Base-by-base conservation (phyloP, 2,113 vertebrate species). In the Australoheros scitulus region DNA sequence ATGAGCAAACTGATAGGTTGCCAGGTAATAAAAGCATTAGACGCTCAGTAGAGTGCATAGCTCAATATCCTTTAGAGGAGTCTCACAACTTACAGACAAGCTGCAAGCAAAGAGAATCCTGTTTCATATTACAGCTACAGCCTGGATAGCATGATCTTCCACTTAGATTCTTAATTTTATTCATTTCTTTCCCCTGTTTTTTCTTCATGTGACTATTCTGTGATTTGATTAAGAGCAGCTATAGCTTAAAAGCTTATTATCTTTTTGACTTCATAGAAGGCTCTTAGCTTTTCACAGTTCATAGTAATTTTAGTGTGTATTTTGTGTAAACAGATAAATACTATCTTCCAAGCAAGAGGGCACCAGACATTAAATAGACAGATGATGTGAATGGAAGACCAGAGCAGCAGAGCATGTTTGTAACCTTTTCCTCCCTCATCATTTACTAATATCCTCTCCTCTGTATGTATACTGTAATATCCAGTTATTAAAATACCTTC, bases 1-100 rank as follows among this genome's bases (percentile, higher is more conserved):
- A 32, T 24, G 6, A 76, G 78, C 78, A 85, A 68, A 86, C 63
- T 84, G 60, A 80, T 61, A 11, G 56, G 81, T 60, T 83, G 72
- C 78, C 87, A 81, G 79, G 80, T 89, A 83, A 92, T 90, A 91
- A 91, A 90, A 87, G 77, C 81, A 64, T 76, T 76, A 59, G 72
- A 82, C 75, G 79, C 10, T 83, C 47, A 36, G 77, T 11, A 52
- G 58, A 84, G 58, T 77, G 80, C 70, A 79, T 36, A 77, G 80
- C 79, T 87, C 85, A 81, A 88, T 83, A 61, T 24, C 76, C 60
- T 77, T 81, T 47, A 32, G 58, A 65, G 68, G 14, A 20, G 50
- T 56, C 58, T 75, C 61, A 72, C 59, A 75, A 79, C 70, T 24
- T 61, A 56, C 34, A 20, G 61, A 65, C 15, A 76, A 60, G 57